Conservation (phyloP, 2,113 vertebrate species). For the Naja naja region DNA sequence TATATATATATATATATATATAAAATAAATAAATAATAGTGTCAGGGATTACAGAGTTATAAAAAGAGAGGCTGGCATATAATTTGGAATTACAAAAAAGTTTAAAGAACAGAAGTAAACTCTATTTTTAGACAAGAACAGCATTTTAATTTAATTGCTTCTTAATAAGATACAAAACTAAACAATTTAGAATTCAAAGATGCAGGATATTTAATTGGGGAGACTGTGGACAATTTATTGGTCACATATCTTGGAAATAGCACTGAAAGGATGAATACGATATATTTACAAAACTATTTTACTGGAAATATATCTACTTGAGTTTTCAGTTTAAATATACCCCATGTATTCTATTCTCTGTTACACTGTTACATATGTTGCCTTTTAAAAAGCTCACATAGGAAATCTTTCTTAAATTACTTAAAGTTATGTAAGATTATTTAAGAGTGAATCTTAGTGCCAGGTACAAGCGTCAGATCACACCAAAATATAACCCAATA, state of each 20-base stretch:
- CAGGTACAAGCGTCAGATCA: constrained; percentile 74
- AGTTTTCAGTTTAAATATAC: not conserved
- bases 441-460: constrained; percentile 32
- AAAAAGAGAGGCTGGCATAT: constrained; percentile 49
- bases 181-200: constrained; percentile 44
- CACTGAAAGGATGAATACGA: constrained; percentile 49
- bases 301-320: not conserved
- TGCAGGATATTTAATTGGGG: constrained; percentile 61
- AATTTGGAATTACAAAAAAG: constrained; percentile 72
- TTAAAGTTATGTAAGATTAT: constrained; percentile 33
- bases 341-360: not conserved
- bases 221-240: constrained; percentile 43
- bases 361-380: not conserved
- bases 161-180: constrained; percentile 58
- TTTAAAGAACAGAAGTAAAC: constrained; percentile 70
- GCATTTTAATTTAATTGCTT: constrained; percentile 63
- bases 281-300: constrained; percentile 26
- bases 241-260: constrained; percentile 35
- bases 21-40: too few species aligned
- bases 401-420: constrained; percentile 16
- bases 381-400: constrained; percentile 25
- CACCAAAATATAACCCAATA: constrained; percentile 74
- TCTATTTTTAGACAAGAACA: constrained; percentile 70
- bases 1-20: constrained; percentile 60
- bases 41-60: constrained; percentile 14